These are phyloP conservation scores for Meriones unguiculatus DNA, from an alignment of 2,113 vertebrate genomes.

Conservation along the genomic window DNA sequence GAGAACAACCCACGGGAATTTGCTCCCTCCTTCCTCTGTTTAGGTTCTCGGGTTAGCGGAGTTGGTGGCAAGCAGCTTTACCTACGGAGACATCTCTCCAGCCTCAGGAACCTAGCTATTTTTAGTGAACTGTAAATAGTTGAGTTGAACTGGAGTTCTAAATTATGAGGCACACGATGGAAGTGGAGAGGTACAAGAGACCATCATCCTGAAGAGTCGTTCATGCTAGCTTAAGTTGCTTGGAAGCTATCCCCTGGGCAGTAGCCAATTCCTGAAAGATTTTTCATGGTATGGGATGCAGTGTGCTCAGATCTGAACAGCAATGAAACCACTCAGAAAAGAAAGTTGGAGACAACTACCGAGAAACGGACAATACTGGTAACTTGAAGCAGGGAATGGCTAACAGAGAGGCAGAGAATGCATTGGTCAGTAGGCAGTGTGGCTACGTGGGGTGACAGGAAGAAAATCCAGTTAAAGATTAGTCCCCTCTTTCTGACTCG, in stretches of 20 bases:
- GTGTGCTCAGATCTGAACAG: conserved; percentile 14
- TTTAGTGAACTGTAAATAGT: not conserved
- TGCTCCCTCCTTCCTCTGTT: not conserved
- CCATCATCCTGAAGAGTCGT: not conserved
- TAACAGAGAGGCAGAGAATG: not conserved
- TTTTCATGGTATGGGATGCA: not conserved
- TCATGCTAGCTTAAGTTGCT: not conserved
- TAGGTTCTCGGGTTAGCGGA: not conserved
- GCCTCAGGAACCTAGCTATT: not conserved
- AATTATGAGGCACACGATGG: not conserved
- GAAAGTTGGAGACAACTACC: not conserved
- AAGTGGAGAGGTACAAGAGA: not conserved
- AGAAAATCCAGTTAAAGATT: not conserved
- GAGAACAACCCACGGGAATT: not conserved
- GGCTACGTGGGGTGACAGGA: not conserved
- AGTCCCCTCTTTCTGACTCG: not conserved
- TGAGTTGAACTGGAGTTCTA: not conserved
- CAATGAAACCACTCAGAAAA: conserved; percentile 20
- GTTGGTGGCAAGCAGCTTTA: not conserved
- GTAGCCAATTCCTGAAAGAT: not conserved
- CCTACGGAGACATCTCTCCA: not conserved
- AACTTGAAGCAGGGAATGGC: not conserved
- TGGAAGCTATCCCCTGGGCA: not conserved
- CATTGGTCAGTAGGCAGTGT: not conserved
- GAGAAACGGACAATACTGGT: not conserved